Base-by-base conservation (phyloP, 2,888 invertebrate genomes). In the Chymomyza procnemis region DNA sequence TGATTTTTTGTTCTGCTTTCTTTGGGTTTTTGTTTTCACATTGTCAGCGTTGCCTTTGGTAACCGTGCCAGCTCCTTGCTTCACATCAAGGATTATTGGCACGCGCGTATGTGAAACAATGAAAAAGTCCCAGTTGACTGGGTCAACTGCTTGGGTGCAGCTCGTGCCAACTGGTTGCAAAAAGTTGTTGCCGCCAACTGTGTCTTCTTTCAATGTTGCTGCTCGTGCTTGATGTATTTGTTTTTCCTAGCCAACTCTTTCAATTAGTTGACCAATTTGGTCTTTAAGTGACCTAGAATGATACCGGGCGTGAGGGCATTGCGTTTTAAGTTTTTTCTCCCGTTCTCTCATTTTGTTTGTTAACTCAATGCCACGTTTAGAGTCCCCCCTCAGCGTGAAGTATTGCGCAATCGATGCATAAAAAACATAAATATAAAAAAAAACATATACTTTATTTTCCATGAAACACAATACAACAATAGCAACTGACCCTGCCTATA, bases 331-430 rank as follows among this genome's bases (percentile, higher is more conserved):
- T 18, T 52, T 30, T 55, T 16, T 52, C 58, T 55, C 3, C 18
- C 19, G 3, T 2, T 16, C 50, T 19, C 50, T 1, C 8, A 9
- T 4, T 2, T 50, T 8, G 67, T 54, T 72, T 70, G 75, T 76
- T 78, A 83, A 80, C 80, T 78, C 66, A 80, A 75, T 82, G 72
- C 58, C 67, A 65, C 57, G 52, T 50, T 21, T 34, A 55, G 50
- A 41, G 4, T 3, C 34, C 12, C 12, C 5, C 2, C 4, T 12
- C 12, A 30, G n/a, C n/a, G n/a, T n/a, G n/a, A n/a, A n/a, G n/a
- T n/a, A n/a, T n/a, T n/a, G n/a, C n/a, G n/a, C n/a, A n/a, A n/a
- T n/a, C n/a, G n/a, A n/a, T n/a, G n/a, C n/a, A n/a, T n/a, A n/a
- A n/a, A n/a, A n/a, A n/a, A n/a, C n/a, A n/a, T n/a, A n/a, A n/a